A percentile compares a stretch with the other conserved stretches of the same genome.
Evolutionary conservation across 2,888 invertebrate species (phyloP).

Genomic region (Ischnura elegans): DNA sequence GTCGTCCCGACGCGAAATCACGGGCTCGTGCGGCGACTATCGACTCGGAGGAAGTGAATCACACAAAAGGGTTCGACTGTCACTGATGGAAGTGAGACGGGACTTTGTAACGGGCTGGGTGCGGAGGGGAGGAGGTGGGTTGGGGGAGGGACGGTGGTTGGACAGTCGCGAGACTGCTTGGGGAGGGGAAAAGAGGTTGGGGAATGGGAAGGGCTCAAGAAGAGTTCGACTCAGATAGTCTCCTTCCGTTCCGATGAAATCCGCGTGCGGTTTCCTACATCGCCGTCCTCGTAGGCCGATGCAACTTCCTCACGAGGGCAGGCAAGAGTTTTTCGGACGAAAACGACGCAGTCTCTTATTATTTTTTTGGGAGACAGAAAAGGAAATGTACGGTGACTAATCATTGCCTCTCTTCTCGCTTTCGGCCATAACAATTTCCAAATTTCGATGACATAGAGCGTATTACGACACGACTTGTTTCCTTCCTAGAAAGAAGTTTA

Average conservation of each 20-base stretch:
- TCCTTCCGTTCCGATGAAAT: slow-evolving; percentile 65
- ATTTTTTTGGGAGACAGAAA: background rate
- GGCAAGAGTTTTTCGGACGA: background rate
- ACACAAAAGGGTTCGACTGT: slow-evolving; percentile 31
- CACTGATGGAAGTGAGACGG: background rate
- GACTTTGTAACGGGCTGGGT: background rate
- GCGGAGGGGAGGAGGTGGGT: background rate
- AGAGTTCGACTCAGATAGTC: slow-evolving; percentile 43
- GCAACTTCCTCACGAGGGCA: slow-evolving; percentile 36
- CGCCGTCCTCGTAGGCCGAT: background rate
- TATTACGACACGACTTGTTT: background rate
- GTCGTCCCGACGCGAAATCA: background rate
- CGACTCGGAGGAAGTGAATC: slow-evolving; percentile 38
- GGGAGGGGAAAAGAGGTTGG: slow-evolving; percentile 23
- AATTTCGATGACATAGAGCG: background rate
- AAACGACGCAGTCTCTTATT: too few species aligned
- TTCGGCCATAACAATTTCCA: background rate
- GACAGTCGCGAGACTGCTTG: too few species aligned
- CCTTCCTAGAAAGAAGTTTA: background rate
- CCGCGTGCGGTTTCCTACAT: slow-evolving; percentile 36
- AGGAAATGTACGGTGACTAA: background rate
- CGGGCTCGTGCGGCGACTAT: slow-evolving; percentile 20
- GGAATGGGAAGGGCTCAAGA: background rate
- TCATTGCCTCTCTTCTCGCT: background rate
- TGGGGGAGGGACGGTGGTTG: background rate